A percentile compares a stretch with the other conserved stretches of the same genome.
These are phyloP conservation scores for Ameiurus melas DNA, from an alignment of 2,113 vertebrate species.

Conservation along the genomic window DNA sequence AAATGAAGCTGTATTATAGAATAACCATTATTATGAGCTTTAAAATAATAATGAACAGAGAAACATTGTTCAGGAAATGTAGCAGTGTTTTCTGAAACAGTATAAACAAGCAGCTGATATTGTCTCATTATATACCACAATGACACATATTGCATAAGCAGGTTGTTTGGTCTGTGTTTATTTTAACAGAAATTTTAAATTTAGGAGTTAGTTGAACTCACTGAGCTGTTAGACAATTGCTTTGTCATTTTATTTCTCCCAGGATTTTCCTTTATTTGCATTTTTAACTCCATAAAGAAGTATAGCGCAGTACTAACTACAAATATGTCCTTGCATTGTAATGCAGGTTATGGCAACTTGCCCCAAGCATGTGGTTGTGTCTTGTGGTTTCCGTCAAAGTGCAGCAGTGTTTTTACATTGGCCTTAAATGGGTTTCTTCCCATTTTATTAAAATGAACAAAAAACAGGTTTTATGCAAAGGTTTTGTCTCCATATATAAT, in stretches of 20 bases:
- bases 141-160: background rate
- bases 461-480: background rate
- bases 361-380: conserved; percentile 21
- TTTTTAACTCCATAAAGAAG: background rate
- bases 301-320: background rate
- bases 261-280: background rate
- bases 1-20: background rate
- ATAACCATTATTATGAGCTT: background rate
- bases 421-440: background rate
- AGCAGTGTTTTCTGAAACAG: background rate
- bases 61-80: conserved; percentile 12
- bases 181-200: background rate
- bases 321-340: background rate
- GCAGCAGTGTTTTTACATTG: conserved; percentile 2
- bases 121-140: background rate
- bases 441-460: background rate
- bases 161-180: background rate
- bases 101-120: background rate
- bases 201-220: background rate
- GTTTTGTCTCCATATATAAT: background rate
- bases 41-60: background rate
- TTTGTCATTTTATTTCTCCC: background rate
- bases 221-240: conserved; percentile 20
- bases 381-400: conserved; percentile 36
- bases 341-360: conserved; percentile 8